These are phyloP conservation scores for Lepidurus arcticus DNA, from an alignment of 1,140 invertebrate species.

Conservation along the genomic window DNA sequence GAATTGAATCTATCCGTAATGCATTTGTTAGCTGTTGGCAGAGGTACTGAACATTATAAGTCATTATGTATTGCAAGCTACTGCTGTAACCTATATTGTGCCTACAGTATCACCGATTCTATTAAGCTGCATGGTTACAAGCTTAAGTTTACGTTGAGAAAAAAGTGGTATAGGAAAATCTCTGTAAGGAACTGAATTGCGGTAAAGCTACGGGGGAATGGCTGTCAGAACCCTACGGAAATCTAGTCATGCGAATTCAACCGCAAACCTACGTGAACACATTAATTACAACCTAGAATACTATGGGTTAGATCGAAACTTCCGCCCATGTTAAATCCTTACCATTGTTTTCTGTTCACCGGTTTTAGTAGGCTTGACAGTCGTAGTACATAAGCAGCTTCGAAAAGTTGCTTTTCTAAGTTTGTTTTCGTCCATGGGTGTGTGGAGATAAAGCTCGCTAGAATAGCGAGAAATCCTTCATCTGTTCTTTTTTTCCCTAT, in stretches of 20 bases:
- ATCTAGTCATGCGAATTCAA: slow-evolving; percentile 5
- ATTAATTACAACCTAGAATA: not conserved
- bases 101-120: too few species aligned
- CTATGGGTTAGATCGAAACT: not conserved
- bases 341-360: not conserved
- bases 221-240: not conserved
- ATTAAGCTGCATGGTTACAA: too few species aligned
- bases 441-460: too few species aligned
- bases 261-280: not conserved
- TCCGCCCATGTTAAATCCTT: not conserved
- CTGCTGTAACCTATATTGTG: too few species aligned
- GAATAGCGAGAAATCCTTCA: too few species aligned
- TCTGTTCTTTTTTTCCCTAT: too few species aligned
- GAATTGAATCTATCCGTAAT: not conserved
- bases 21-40: not conserved
- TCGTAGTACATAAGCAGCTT: not conserved
- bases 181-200: not conserved
- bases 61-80: not conserved
- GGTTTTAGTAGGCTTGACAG: too few species aligned
- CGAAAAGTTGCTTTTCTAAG: not conserved
- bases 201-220: not conserved
- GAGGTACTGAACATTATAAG: not conserved
- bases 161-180: too few species aligned
- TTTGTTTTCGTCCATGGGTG: too few species aligned
- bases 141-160: too few species aligned